Percentiles rank a stretch among this genome's conserved stretches.
Evolutionary conservation across 1,140 invertebrate species (phyloP).

Genomic region (Caenorhabditis inopinata): DNA sequence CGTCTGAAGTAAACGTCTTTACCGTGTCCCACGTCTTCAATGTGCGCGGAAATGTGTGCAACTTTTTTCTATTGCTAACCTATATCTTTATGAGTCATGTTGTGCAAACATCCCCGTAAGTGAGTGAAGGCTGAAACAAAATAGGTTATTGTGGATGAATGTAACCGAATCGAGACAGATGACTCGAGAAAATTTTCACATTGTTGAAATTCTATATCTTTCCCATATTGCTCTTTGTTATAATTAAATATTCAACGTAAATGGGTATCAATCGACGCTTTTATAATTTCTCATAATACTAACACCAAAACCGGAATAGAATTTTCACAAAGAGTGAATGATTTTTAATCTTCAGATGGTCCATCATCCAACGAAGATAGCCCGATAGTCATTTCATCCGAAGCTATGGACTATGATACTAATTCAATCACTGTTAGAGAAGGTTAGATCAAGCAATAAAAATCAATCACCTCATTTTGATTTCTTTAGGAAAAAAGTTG

Average conservation of each 20-base stretch:
- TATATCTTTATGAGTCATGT: not conserved
- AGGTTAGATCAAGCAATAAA: not conserved
- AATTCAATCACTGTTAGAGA: conserved; percentile 34
- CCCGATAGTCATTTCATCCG: conserved; percentile 19
- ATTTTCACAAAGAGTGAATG: not conserved
- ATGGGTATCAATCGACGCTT: conserved; percentile 5
- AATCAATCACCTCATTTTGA: not conserved
- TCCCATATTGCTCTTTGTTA: not conserved
- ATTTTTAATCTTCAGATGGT: not conserved
- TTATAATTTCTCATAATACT: not conserved
- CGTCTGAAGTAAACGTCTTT: too few species aligned
- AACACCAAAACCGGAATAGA: not conserved
- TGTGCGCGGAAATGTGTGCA: not conserved
- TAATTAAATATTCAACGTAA: conserved; percentile 27
- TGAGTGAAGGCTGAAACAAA: not conserved
- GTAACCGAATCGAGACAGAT: conserved; percentile 5
- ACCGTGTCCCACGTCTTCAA: not conserved
- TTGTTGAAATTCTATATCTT: not conserved
- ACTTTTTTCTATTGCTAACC: not conserved
- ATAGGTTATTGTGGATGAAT: not conserved
- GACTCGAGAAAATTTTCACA: conserved; percentile 20
- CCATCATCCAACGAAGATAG: not conserved
- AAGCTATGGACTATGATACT: conserved; percentile 32
- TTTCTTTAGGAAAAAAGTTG: conserved; percentile 14
- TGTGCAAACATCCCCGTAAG: conserved; percentile 16